Evolutionary conservation across 2,888 invertebrate species (phyloP), one percentile per base, ranked within the genome.

Genomic region (Gymnosoma rotundatum): DNA sequence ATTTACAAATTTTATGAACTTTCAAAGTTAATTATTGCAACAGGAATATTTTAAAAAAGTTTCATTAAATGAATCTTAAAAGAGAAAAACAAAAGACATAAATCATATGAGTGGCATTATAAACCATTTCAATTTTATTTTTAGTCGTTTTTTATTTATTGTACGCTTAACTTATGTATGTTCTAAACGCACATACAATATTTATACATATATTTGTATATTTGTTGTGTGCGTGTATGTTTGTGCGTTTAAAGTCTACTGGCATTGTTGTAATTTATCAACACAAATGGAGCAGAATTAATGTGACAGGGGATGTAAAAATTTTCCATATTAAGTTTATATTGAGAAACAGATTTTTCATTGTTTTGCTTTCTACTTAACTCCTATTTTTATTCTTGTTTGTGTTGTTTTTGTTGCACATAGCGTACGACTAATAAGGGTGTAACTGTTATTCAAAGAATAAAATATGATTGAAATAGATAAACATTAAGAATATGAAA

Each of bases 261-360:
- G 32, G 69, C 75, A 45, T 72, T 76, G 58, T 72, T 76, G 58
- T 82, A 84, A 84, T 84, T 74, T 84, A 84, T 84, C 84, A 81
- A 70, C 73, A 61, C 81, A 84, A 84, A 84, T 84, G 84, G 84
- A 81, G 84, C 81, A 74, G 84, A 84, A 84, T 84, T 84, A 84
- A 84, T 84, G 78, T 78, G 81, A 78, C 84, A 78, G 81, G 38
- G 78, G 70, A 81, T 76, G 67, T 70, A 25, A 70, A 78, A 78
- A 78, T 81, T 70, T 70, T 60, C 54, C 25, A 66, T 64, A 72
- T 66, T 61, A 69, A 56, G 50, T 61, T 61, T 58, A 69, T 64
- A 36, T 16, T 36, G 25, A 50, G 36, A 60, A 52, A 61, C 63
- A 83, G 69, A 78, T 83, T 75, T 75, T 79, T 70, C 60, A 50